Base-by-base conservation (phyloP, 2,888 invertebrate genomes). In the Caenorhabditis sinica region DNA sequence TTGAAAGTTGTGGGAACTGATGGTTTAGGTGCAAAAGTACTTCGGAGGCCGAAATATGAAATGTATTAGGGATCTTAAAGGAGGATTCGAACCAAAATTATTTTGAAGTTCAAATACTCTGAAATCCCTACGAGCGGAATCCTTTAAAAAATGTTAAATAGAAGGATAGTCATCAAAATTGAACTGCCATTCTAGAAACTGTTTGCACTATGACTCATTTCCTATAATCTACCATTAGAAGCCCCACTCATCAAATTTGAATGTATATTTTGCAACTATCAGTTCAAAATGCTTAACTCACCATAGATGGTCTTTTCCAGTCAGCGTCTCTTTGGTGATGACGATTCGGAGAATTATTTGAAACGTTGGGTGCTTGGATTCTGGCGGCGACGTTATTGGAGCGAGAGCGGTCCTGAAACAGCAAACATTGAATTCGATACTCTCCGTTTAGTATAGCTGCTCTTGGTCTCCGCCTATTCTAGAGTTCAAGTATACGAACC, bases 341-440 rank as follows among this genome's bases (percentile, higher is more conserved):
- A 23, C 33, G 30, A 4, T 30, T 40, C n/a, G 40, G 13, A 11
- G 68, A 53, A 0, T 40, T 23, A 20, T 36, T 25, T 36, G 69
- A 25, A 13, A 63, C 53, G 25, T 33, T 56, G 30, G 79, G 79
- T 17, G 60, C 79, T 36, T 79, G 79, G 25, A 79, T 79, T 40
- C 72, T 53, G n/a, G 79, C 61, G 1, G 79, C 79, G 8, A 79
- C 6, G 40, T 79, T 71, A 17, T 33, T n/a, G 5, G 69, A 43
- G 23, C 68, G 30, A 30, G 61, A 36, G 23, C 61, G 40, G 11
- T 74, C 74, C 63, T 63, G 74, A n/a, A 65, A 74, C 11, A 9
- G 23, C 11, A 20, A 28, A 40, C 40, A 23, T 61, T 36, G 17
- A 40, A 40, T 2, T 23, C 15, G 17, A 15, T 61, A 20, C 33